Evolutionary conservation across 2,113 vertebrate genomes (phyloP).

Genomic region (Percopsis transmontana): DNA sequence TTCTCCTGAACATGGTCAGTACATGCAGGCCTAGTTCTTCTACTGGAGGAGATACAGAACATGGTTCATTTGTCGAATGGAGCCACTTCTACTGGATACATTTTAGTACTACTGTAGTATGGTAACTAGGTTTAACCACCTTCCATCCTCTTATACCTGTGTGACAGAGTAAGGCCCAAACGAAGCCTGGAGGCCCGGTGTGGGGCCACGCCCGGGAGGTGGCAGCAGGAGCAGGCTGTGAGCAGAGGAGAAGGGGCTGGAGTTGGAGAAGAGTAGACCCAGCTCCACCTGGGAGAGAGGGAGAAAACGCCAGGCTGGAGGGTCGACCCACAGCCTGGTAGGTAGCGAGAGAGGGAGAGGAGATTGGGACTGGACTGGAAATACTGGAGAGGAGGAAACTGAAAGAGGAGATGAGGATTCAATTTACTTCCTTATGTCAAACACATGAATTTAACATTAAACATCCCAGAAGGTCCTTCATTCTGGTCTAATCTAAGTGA

Average conservation of each 20-base stretch:
- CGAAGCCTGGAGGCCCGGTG: slow-evolving; percentile 58
- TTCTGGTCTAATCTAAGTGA: not conserved
- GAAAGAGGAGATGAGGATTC: not conserved
- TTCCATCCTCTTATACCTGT: slow-evolving; percentile 54
- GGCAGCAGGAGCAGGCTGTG: slow-evolving; percentile 68
- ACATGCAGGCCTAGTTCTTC: too few relatives aligned
- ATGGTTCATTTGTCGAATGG: too few relatives aligned
- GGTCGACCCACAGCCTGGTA: slow-evolving; percentile 51
- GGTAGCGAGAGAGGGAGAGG: slow-evolving; percentile 63
- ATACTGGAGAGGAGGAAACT: slow-evolving; percentile 30
- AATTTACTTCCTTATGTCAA: too few relatives aligned
- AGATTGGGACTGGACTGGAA: slow-evolving; percentile 49
- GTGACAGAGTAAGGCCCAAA: slow-evolving; percentile 73
- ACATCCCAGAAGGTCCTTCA: not conserved
- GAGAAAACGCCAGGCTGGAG: slow-evolving; percentile 64
- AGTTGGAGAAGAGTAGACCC: slow-evolving; percentile 74
- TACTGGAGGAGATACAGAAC: too few relatives aligned
- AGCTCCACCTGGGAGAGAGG: slow-evolving; percentile 69
- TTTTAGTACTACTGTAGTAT: not conserved
- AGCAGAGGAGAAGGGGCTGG: slow-evolving; percentile 69
- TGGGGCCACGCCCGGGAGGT: slow-evolving; percentile 24
- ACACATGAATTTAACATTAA: not conserved
- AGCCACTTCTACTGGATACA: not conserved
- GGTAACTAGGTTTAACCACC: not conserved
- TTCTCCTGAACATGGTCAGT: too few relatives aligned